These are phyloP conservation scores for Temnothorax ravouxi DNA, from an alignment of 2,888 invertebrate species.

Conservation along the genomic window DNA sequence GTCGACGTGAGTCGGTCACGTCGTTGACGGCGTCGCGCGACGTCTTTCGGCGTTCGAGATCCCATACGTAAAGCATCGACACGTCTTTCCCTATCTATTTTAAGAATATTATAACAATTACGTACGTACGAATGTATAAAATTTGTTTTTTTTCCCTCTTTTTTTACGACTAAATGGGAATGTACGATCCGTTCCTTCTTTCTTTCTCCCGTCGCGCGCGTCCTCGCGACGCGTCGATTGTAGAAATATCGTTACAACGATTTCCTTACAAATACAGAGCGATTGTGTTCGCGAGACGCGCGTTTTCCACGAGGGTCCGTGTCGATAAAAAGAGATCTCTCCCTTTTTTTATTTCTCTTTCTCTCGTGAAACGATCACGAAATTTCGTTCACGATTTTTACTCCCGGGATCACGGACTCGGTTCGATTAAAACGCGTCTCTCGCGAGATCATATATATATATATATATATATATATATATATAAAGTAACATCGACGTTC, in stretches of 20 bases:
- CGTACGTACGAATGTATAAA: constrained; percentile 86
- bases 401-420: constrained; percentile 21
- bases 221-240: constrained; percentile 58
- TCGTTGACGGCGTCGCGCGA: constrained; percentile 62
- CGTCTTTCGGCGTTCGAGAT: constrained; percentile 64
- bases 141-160: constrained; percentile 73
- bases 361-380: background rate
- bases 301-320: constrained; percentile 10
- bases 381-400: constrained; percentile 1
- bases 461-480: constrained; percentile 9
- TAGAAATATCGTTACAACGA: constrained; percentile 72
- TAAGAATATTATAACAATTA: constrained; percentile 83
- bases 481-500: constrained; percentile 66
- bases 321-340: background rate
- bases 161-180: constrained; percentile 81
- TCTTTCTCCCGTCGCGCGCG: constrained; percentile 42
- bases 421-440: constrained; percentile 10
- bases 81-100: constrained; percentile 71
- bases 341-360: background rate
- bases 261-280: constrained; percentile 71
- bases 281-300: constrained; percentile 56
- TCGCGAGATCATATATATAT: constrained; percentile 37
- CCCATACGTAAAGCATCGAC: constrained; percentile 74
- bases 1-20: no score
- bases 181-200: constrained; percentile 76